Evolutionary conservation across 2,888 invertebrate species (phyloP), one percentile per base, ranked within the genome.

Genomic region (Calliopum simillimum): DNA sequence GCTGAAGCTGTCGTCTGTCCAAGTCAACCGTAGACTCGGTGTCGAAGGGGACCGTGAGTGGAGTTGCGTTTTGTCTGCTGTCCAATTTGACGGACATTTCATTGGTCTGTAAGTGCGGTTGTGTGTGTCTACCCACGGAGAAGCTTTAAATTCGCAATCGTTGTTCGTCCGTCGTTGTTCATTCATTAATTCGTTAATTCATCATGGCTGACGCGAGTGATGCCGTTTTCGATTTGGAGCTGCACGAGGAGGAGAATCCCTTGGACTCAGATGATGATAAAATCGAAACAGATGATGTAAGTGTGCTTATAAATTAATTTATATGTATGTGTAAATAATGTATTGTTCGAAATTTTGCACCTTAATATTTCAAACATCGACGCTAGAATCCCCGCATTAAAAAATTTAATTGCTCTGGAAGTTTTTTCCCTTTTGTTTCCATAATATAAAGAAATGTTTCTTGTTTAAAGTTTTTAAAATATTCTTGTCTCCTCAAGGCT

Each of bases 251-350:
- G 82, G 92, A 93, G 86, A 92, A 93, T 84, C 94, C 94, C 81
- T 88, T 88, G 68, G 85, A 86, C 76, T 85, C 86, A 59, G 93
- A 95, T 79, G 96, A 97, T 85, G 97, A 97, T 88, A 92, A 92
- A 85, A 93, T 96, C 85, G 94, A 94, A 84, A 88, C 92, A 77
- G 94, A 94, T 88, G 94, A 94, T 91, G 96, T 96, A 90, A 89
- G 87, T 85, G 8, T 43, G 19, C 56, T 13, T 58, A 16, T 43
- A 44, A 21, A 25, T n/a, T n/a, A n/a, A n/a, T n/a, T n/a, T n/a
- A n/a, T n/a, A n/a, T n/a, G n/a, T n/a, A n/a, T n/a, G n/a, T n/a
- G n/a, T n/a, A n/a, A n/a, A n/a, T n/a, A n/a, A n/a, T n/a, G n/a
- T n/a, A n/a, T n/a, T n/a, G n/a, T 33, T 33, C 5, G 33, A 33